These are phyloP conservation scores for Eretmocerus hayati DNA, from an alignment of 2,888 invertebrate genomes.

Conservation along the genomic window DNA sequence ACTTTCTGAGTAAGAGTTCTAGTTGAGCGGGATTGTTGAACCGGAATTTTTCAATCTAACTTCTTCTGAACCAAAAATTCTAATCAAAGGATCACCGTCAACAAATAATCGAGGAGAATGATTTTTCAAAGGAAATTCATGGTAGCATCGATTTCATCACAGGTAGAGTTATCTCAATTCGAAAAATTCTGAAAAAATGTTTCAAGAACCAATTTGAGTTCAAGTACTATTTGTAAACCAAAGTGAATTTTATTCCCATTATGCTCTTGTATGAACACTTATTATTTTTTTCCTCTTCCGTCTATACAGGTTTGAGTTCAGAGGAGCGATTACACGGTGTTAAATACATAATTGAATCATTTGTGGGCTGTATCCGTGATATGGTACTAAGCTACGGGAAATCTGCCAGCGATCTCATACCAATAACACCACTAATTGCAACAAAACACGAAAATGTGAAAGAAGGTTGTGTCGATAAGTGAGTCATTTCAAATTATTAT, in stretches of 20 bases:
- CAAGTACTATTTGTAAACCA: too few relatives aligned
- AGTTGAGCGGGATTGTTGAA: too few relatives aligned
- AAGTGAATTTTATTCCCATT: too few relatives aligned
- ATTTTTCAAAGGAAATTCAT: too few relatives aligned
- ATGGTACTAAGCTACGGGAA: constrained; percentile 80
- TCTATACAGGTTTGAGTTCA: constrained; percentile 61
- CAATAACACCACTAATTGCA: constrained; percentile 76
- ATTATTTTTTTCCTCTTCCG: neutral
- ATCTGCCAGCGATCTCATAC: constrained; percentile 73
- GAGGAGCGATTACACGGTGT: constrained; percentile 84
- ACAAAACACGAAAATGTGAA: constrained; percentile 84
- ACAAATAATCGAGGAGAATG: too few relatives aligned
- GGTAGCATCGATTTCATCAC: too few relatives aligned
- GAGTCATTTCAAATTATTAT: constrained; percentile 22
- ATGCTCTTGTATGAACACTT: neutral
- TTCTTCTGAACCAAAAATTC: too few relatives aligned
- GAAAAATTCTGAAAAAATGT: too few relatives aligned
- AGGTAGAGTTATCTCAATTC: too few relatives aligned
- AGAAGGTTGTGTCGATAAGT: constrained; percentile 80
- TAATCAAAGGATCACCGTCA: too few relatives aligned
- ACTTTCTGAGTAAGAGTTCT: too few relatives aligned
- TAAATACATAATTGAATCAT: constrained; percentile 87
- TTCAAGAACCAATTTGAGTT: too few relatives aligned
- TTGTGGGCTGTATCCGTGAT: constrained; percentile 85
- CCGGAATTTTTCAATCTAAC: neutral